Evolutionary conservation across 2,888 invertebrate genomes (phyloP), one percentile per base, ranked within the genome.

Genomic region (Podotricha telesiphe): DNA sequence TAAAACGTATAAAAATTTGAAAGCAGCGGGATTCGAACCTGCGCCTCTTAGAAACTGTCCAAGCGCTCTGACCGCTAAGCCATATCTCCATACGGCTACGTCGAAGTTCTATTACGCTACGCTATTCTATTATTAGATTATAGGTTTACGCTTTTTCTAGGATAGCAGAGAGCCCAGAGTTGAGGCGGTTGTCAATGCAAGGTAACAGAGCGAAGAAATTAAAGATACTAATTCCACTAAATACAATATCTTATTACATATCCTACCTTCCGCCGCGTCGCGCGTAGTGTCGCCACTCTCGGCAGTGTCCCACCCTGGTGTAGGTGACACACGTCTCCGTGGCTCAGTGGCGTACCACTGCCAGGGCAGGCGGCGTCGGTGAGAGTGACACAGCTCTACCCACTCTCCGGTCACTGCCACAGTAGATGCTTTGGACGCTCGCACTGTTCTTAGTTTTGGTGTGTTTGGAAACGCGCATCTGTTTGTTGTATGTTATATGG

Each of bases 381-480:
- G 86, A 15, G 79, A 82, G 76, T 94, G 88, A 77, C 96, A 96
- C 70, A 94, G 94, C 73, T 94, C 93, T 70, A 98, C 89, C 98
- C 98, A 98, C n/a, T 94, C 94, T 74, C 94, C 95, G 22, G 85
- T 94, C 2, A 96, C 95, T 68, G 95, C 96, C 65, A 94, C 93
- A 73, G 80, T 80, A 70, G 94, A 94, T 28, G 67, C 58, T 19
- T 74, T 69, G 6, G 68, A 64, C 1, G 94, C 94, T 75, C 93
- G 94, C 1, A 96, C 96, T 86, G 96, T 94, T 63, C 94, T 94
- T 83, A 96, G 96, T 86, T 98, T 98, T 5, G 98, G 98, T 6
- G 98, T 98, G 85, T 97, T 97, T 6, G 94, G 91, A 88, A 98
- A 98, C 13, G 98, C 98, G 90, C 98, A 98, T 55, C 98, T 98